Evolutionary conservation across 1,140 invertebrate species (phyloP).

Genomic region (Eumaeus atala): DNA sequence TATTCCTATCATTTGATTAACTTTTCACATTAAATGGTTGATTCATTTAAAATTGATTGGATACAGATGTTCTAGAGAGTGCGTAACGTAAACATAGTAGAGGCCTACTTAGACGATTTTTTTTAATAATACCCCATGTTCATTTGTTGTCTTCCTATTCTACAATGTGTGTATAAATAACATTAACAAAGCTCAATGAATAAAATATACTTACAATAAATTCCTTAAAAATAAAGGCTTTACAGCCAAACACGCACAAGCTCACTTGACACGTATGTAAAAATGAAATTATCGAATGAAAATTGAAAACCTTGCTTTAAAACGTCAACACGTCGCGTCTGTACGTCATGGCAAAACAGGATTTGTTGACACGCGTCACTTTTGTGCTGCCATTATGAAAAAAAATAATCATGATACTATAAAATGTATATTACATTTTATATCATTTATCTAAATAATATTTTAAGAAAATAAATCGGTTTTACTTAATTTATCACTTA

Average conservation of each 20-base stretch:
- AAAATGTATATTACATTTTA: no score
- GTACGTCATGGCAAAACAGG: constrained; percentile 22
- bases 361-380: constrained; percentile 46
- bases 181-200: no score
- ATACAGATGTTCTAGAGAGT: constrained; percentile 5
- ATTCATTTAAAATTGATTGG: not conserved
- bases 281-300: constrained; percentile 46
- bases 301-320: constrained; percentile 24
- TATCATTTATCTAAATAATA: no score
- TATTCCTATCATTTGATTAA: not conserved
- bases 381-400: constrained; percentile 29
- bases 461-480: no score
- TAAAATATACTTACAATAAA: constrained; percentile 57
- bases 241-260: constrained; percentile 53
- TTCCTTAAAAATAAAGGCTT: constrained; percentile 58
- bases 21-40: not conserved
- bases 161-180: no score
- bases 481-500: no score
- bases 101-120: no score
- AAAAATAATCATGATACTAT: constrained; percentile 5
- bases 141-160: no score
- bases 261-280: constrained; percentile 68
- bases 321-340: constrained; percentile 39
- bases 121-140: no score
- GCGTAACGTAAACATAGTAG: not conserved